Percentiles rank a stretch among this genome's conserved stretches.
Evolutionary conservation across 2,888 invertebrate genomes (phyloP).

Genomic region (Stenchaetothrips biformis): DNA sequence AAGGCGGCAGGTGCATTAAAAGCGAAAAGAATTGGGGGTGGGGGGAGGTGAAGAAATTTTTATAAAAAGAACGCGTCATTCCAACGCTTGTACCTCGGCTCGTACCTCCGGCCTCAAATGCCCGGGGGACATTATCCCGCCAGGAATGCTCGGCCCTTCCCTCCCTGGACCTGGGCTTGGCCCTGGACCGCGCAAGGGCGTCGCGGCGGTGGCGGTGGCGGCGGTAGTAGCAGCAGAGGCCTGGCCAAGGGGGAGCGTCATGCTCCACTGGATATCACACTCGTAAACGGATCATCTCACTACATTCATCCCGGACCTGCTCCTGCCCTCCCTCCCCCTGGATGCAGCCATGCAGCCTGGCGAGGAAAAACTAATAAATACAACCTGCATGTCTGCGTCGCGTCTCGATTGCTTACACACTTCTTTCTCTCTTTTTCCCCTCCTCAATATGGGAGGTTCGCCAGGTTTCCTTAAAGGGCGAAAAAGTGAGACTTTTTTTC

Average conservation of each 20-base stretch:
- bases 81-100: neutral
- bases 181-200: neutral
- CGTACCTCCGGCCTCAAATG: neutral
- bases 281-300: slow-evolving; percentile 27
- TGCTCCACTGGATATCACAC: slow-evolving; percentile 24
- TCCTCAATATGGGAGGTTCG: slow-evolving; percentile 2
- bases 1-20: too few species aligned
- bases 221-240: neutral
- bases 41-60: too few species aligned
- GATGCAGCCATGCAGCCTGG: slow-evolving; percentile 30
- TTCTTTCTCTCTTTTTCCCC: slow-evolving; percentile 28
- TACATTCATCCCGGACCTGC: slow-evolving; percentile 33
- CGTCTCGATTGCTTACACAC: too few species aligned
- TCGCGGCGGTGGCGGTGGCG: neutral
- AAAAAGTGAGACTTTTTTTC: too few species aligned
- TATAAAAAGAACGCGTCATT: too few species aligned
- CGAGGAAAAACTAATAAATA: neutral
- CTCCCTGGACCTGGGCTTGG: too few species aligned
- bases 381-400: too few species aligned
- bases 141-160: neutral
- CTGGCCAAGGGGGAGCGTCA: slow-evolving; percentile 2
- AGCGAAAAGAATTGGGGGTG: too few species aligned
- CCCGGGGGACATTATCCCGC: neutral
- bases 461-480: too few species aligned
- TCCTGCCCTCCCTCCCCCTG: slow-evolving; percentile 26